Conservation (phyloP, 30 jellyfish, hydroid and myxozoan genomes). For the Chrysaora quinquecirrha region DNA sequence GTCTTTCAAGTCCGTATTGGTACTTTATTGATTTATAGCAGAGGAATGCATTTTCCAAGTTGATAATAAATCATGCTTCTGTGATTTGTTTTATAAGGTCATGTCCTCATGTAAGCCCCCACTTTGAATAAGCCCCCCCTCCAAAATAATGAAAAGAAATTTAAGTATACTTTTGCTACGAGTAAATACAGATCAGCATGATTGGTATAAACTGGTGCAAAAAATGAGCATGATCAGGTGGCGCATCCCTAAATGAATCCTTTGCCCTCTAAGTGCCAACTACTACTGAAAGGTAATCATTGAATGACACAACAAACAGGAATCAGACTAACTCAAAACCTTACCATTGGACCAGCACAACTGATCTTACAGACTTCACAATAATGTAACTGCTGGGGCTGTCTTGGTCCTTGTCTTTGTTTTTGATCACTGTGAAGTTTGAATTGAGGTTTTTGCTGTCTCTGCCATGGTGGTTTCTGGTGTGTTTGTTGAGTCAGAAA, state of each 20-base stretch:
- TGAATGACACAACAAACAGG: not conserved
- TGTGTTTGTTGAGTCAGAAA: conserved; percentile 91
- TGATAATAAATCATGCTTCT: no score
- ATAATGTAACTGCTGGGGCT: conserved; percentile 91
- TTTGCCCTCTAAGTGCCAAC: no score
- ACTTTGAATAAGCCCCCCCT: not conserved
- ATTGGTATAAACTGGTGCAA: no score
- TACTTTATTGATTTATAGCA: no score
- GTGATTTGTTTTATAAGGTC: no score
- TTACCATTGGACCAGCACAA: conserved; percentile 98
- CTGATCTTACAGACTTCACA: conserved; percentile 98
- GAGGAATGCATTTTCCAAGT: no score
- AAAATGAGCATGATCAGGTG: no score
- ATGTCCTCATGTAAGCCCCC: not conserved
- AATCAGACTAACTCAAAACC: not conserved
- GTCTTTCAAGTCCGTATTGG: no score
- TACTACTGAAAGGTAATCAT: not conserved
- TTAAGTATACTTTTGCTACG: no score
- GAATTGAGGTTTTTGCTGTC: conserved; percentile 88
- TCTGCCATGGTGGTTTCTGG: conserved; percentile 90
- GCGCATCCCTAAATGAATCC: no score
- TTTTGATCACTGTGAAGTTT: conserved; percentile 64
- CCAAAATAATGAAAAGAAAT: no score
- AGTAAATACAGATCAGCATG: no score
- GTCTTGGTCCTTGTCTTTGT: conserved; percentile 77